phyloP scores from a whole-genome alignment of 2,888 invertebrate species.

The Morpho deidamia region DNA sequence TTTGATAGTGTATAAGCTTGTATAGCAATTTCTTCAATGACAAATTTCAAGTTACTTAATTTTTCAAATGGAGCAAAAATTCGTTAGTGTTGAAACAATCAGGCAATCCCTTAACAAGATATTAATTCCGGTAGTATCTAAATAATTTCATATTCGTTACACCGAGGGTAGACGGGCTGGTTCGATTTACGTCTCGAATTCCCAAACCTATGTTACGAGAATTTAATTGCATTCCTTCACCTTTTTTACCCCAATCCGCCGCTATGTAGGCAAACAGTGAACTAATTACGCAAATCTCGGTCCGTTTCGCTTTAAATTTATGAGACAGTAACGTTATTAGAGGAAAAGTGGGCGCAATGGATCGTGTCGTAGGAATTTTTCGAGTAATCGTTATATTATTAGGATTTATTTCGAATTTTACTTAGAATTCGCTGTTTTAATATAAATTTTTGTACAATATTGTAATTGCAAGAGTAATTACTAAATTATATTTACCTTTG shows the following conservation, averaged over 20 bases:
- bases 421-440: neutral
- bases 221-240: conserved; percentile 29
- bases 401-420: neutral
- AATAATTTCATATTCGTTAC: conserved; percentile 17
- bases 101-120: no score
- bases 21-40: no score
- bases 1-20: no score
- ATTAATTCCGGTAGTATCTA: neutral
- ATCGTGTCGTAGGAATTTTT: conserved; percentile 28
- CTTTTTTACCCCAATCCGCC: conserved; percentile 28
- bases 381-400: conserved; percentile 5
- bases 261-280: conserved; percentile 27
- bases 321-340: conserved; percentile 40
- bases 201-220: conserved; percentile 19
- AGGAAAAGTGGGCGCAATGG: conserved; percentile 37
- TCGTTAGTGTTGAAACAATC: no score
- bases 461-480: no score
- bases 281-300: conserved; percentile 36
- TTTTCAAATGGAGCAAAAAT: no score
- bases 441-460: neutral
- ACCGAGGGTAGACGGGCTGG: conserved; percentile 4
- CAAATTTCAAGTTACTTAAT: no score
- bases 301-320: conserved; percentile 35
- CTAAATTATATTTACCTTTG: no score
- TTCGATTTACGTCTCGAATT: conserved; percentile 18